Percentiles rank a stretch among this genome's conserved stretches.
Conservation (phyloP, 2,113 vertebrate species). For the Datnioides undecimradiatus region DNA sequence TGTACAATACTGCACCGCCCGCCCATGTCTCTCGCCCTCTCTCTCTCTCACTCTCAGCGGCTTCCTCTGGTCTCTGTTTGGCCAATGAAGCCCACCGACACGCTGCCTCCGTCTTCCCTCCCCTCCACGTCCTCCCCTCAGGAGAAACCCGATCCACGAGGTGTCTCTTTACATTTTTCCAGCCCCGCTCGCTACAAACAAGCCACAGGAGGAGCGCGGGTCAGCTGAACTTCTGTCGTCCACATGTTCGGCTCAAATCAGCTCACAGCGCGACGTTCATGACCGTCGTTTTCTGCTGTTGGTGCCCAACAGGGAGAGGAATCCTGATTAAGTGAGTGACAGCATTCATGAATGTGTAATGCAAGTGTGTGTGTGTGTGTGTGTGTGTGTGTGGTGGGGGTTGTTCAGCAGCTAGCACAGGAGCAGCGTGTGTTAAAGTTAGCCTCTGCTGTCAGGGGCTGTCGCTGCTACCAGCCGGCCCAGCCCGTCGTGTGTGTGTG, state of each 20-base stretch:
- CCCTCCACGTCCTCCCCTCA: constrained; percentile 44
- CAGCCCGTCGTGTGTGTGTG: constrained; percentile 34
- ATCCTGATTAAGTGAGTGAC: constrained; percentile 71
- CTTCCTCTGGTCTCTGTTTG: constrained; percentile 49
- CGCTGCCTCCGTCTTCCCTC: constrained; percentile 32
- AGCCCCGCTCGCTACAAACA: constrained; percentile 62
- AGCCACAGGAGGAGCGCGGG: constrained; percentile 41
- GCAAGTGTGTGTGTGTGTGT: not conserved
- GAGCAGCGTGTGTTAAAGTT: constrained; percentile 65
- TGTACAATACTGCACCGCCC: constrained; percentile 38
- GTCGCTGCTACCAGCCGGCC: constrained; percentile 33
- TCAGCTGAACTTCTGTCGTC: constrained; percentile 23
- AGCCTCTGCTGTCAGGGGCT: constrained; percentile 57
- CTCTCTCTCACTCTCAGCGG: too few species aligned
- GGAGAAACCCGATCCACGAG: constrained; percentile 78
- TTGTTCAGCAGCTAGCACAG: constrained; percentile 19
- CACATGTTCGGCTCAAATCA: constrained; percentile 50
- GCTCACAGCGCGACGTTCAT: constrained; percentile 28
- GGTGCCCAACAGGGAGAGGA: constrained; percentile 52
- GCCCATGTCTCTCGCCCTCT: not conserved
- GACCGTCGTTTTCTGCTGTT: constrained; percentile 20
- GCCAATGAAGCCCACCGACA: constrained; percentile 69
- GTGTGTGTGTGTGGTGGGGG: not conserved
- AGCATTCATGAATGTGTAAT: constrained; percentile 1
- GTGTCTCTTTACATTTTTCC: constrained; percentile 77